A percentile compares a stretch with the other conserved stretches of the same genome.
Conservation (phyloP, 2,888 invertebrate species). For the Thelaira solivaga region DNA sequence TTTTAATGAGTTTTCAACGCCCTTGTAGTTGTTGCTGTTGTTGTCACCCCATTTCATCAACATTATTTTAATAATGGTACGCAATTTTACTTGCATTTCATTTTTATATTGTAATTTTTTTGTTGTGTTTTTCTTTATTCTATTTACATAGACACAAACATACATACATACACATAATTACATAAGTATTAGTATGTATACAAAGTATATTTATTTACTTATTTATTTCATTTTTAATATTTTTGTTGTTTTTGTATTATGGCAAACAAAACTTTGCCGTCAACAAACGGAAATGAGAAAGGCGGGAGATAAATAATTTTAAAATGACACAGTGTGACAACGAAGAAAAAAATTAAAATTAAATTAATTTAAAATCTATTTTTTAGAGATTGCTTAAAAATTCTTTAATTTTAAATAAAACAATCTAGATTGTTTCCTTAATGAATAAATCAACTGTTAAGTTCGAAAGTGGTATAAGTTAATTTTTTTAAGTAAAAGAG, state of each 20-base stretch:
- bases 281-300: conserved; percentile 49
- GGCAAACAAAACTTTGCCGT: conserved; percentile 44
- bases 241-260: conserved; percentile 26
- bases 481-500: no score
- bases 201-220: background rate
- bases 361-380: no score
- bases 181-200: no score
- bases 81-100: conserved; percentile 55
- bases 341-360: background rate
- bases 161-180: no score
- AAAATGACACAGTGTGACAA: conserved; percentile 20
- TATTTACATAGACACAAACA: background rate
- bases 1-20: conserved; percentile 76
- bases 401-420: no score
- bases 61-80: conserved; percentile 46
- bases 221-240: conserved; percentile 27
- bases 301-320: conserved; percentile 41
- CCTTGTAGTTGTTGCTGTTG: no score
- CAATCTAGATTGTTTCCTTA: no score
- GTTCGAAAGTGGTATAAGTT: no score
- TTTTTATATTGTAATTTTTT: conserved; percentile 16
- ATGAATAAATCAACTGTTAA: no score
- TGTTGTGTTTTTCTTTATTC: conserved; percentile 1
- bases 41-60: conserved; percentile 57
- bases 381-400: no score